These are phyloP conservation scores for Colaptes auratus DNA, from an alignment of 2,113 vertebrate genomes.

Conservation along the genomic window DNA sequence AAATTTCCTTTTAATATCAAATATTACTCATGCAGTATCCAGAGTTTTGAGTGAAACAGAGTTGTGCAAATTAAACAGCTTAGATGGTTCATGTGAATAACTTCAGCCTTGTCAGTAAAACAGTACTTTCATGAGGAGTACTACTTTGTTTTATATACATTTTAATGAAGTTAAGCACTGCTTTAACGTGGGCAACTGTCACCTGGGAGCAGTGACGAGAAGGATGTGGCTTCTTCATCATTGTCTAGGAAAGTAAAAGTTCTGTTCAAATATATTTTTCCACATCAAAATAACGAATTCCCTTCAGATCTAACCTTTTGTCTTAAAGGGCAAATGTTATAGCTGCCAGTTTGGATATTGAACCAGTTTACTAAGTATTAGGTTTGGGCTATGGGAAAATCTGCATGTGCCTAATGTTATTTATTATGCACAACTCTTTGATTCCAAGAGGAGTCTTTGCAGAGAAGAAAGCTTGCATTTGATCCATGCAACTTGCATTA, in stretches of 20 bases:
- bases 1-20: background rate
- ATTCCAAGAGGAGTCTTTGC: background rate
- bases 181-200: background rate
- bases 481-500: background rate
- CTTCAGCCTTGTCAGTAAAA: background rate
- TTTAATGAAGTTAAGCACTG: background rate
- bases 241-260: background rate
- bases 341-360: background rate
- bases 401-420: background rate
- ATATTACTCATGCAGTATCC: background rate
- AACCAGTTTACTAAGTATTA: background rate
- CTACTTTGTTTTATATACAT: background rate
- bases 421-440: background rate
- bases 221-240: background rate
- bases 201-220: background rate
- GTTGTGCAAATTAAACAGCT: background rate
- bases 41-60: background rate
- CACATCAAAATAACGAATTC: background rate
- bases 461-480: background rate
- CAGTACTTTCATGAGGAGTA: background rate
- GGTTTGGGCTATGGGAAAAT: background rate
- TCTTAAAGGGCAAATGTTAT: background rate
- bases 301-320: background rate
- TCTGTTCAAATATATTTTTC: background rate
- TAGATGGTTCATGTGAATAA: background rate